These are phyloP conservation scores for Monochamus alternatus DNA, from an alignment of 2,888 invertebrate genomes.

Conservation along the genomic window DNA sequence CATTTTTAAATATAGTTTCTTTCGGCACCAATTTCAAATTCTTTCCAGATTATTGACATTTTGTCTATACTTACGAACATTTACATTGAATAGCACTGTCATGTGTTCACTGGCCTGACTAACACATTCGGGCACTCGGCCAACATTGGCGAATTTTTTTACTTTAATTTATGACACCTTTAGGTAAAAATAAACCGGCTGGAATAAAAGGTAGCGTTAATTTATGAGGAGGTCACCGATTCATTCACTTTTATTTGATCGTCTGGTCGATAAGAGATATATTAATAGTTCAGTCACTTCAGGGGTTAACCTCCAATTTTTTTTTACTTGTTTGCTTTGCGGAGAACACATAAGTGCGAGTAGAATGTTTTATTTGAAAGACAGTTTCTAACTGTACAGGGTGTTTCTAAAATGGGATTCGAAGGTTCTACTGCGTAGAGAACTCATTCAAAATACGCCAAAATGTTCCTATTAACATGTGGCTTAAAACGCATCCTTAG, in stretches of 20 bases:
- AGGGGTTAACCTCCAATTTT: slow-evolving; percentile 31
- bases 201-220: slow-evolving; percentile 31
- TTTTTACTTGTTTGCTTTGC: slow-evolving; percentile 12
- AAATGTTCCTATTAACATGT: too few species aligned
- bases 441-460: too few species aligned
- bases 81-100: slow-evolving; percentile 23
- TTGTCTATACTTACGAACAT: slow-evolving; percentile 7
- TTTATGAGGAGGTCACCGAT: slow-evolving; percentile 35
- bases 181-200: slow-evolving; percentile 27
- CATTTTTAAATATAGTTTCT: not conserved
- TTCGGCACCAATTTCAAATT: not conserved
- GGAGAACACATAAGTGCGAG: too few species aligned
- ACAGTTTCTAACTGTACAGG: too few species aligned
- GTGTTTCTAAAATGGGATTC: too few species aligned
- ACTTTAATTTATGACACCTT: slow-evolving; percentile 24
- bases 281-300: slow-evolving; percentile 28
- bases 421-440: too few species aligned
- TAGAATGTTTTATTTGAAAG: too few species aligned
- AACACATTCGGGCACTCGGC: slow-evolving; percentile 31
- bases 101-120: slow-evolving; percentile 19
- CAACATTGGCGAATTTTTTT: slow-evolving; percentile 27
- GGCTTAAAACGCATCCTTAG: too few species aligned
- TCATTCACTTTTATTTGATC: slow-evolving; percentile 41
- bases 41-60: not conserved
- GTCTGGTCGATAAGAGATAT: slow-evolving; percentile 32